Evolutionary conservation across 1,140 invertebrate species (phyloP).

Genomic region (Apis cerana): DNA sequence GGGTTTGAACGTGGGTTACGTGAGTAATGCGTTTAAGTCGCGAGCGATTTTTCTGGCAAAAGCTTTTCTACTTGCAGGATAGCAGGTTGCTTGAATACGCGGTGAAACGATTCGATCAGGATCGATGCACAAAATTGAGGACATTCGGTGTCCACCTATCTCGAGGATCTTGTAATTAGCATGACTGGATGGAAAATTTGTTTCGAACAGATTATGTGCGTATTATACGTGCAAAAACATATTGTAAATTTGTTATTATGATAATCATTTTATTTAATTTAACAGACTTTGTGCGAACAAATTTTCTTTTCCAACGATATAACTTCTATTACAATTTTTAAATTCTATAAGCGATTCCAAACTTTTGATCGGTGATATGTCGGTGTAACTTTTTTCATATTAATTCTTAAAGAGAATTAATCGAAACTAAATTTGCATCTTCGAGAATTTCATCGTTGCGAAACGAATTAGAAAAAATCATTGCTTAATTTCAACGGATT

Average conservation of each 20-base stretch:
- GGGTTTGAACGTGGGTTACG: slow-evolving; percentile 29
- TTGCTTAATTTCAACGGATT: not conserved
- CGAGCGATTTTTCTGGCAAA: slow-evolving; percentile 42
- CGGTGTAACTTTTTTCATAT: no score
- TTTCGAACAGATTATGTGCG: not conserved
- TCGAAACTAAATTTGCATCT: not conserved
- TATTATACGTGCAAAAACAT: no score
- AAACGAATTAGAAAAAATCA: slow-evolving; percentile 2
- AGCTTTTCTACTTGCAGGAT: not conserved
- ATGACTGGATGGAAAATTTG: not conserved
- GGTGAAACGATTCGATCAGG: not conserved
- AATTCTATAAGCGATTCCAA: no score
- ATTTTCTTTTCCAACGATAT: no score
- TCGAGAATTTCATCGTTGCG: not conserved
- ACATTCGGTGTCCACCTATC: not conserved
- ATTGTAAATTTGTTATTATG: no score
- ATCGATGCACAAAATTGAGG: not conserved
- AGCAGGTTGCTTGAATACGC: not conserved
- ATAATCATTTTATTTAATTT: no score
- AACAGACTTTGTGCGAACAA: no score
- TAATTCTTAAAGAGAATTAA: no score
- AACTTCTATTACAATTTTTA: no score
- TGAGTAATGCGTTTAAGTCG: slow-evolving; percentile 54
- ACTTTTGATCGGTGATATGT: no score
- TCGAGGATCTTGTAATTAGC: slow-evolving; percentile 17